Conservation (phyloP, 2,113 vertebrate species). For the Paracanthobrama guichenoti region DNA sequence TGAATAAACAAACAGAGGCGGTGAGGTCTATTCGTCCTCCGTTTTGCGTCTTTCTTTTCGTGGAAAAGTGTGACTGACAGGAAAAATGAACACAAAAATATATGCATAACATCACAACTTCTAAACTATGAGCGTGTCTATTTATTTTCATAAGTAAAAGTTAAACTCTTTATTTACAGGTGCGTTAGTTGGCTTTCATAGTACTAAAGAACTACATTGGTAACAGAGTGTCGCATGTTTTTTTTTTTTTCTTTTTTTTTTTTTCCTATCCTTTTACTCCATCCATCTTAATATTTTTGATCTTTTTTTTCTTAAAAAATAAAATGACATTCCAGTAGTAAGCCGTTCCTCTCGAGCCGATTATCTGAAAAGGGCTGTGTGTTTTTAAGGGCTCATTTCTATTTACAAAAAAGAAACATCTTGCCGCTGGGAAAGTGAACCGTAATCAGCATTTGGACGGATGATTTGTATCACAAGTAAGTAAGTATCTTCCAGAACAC, state of each 20-base stretch:
- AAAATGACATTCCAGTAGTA: conserved; percentile 81
- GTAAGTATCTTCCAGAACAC: not conserved
- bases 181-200: conserved; percentile 78
- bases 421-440: conserved; percentile 47
- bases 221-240: conserved; percentile 73
- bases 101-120: conserved; percentile 78
- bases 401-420: conserved; percentile 73
- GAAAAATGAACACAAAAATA: conserved; percentile 80
- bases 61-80: conserved; percentile 68
- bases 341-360: conserved; percentile 70
- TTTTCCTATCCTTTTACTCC: conserved; percentile 48
- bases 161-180: conserved; percentile 80
- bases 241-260: no score
- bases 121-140: conserved; percentile 78
- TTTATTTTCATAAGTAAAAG: conserved; percentile 74
- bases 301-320: conserved; percentile 58
- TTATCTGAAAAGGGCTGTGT: conserved; percentile 62
- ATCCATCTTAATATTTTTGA: conserved; percentile 56
- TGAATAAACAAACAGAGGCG: conserved; percentile 71
- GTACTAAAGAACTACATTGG: conserved; percentile 79
- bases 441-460: conserved; percentile 31
- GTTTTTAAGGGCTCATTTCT: conserved; percentile 68
- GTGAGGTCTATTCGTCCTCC: conserved; percentile 64
- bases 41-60: conserved; percentile 65
- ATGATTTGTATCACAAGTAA: not conserved